Percentiles rank a stretch among this genome's conserved stretches.
Conservation (phyloP, 2,888 invertebrate genomes). For the Dilophus febrilis region DNA sequence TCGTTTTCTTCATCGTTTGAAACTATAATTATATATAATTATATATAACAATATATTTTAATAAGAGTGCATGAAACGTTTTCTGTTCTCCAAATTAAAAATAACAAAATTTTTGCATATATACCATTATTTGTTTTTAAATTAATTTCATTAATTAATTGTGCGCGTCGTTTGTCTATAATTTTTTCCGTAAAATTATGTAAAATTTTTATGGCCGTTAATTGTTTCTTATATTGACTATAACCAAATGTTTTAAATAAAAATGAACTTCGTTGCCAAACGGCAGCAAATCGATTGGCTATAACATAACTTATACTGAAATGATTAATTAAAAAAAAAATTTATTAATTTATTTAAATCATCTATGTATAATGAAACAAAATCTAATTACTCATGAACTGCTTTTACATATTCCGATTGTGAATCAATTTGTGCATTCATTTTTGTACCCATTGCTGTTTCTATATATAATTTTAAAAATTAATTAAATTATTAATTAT, state of each 20-base stretch:
- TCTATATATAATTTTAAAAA: slow-evolving; percentile 44
- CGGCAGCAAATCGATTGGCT: slow-evolving; percentile 18
- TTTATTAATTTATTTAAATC: no score
- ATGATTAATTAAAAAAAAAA: no score
- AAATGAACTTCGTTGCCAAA: slow-evolving; percentile 18
- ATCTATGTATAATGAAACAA: not conserved
- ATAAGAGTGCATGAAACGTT: no score
- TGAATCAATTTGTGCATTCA: slow-evolving; percentile 51
- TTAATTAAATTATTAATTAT: slow-evolving; percentile 13
- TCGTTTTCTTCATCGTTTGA: slow-evolving; percentile 7
- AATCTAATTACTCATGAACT: slow-evolving; percentile 45
- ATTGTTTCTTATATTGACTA: slow-evolving; percentile 27
- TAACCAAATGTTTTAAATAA: slow-evolving; percentile 15
- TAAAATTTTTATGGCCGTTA: slow-evolving; percentile 30
- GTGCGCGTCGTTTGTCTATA: slow-evolving; percentile 22
- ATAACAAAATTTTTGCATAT: no score
- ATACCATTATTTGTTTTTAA: no score
- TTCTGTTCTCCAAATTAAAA: no score
- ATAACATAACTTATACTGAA: slow-evolving; percentile 18
- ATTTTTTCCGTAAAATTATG: slow-evolving; percentile 31
- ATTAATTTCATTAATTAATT: slow-evolving; percentile 6
- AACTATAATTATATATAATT: no score
- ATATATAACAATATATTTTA: no score
- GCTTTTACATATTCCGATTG: slow-evolving; percentile 56
- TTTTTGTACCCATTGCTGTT: slow-evolving; percentile 66